Evolutionary conservation across 2,888 invertebrate species (phyloP).

Genomic region (Tyria jacobaeae): DNA sequence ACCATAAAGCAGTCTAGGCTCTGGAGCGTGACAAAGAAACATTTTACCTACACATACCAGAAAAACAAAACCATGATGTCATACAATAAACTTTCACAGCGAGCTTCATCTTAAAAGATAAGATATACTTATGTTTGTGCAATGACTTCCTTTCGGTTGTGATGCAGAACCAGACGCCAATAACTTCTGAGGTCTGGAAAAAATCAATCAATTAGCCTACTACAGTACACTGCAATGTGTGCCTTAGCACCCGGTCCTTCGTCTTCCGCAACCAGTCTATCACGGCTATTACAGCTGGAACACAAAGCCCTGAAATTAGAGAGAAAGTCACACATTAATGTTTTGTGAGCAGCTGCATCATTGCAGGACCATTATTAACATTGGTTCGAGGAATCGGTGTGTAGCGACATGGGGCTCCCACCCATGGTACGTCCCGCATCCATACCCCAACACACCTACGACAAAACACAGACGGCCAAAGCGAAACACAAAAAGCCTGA

Average conservation of each 20-base stretch:
- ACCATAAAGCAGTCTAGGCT: neutral
- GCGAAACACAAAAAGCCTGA: constrained; percentile 7
- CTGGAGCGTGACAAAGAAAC: too few relatives aligned
- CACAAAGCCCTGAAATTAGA: too few relatives aligned
- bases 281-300: too few relatives aligned
- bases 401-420: neutral
- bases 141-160: neutral
- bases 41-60: neutral
- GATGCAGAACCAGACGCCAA: too few relatives aligned
- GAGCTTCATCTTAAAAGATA: neutral
- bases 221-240: too few relatives aligned
- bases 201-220: too few relatives aligned
- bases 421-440: neutral
- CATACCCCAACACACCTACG: neutral
- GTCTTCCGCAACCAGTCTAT: too few relatives aligned
- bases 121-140: too few relatives aligned
- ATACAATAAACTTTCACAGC: neutral
- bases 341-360: constrained; percentile 1
- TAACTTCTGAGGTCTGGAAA: too few relatives aligned
- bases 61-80: too few relatives aligned
- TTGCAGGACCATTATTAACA: neutral
- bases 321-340: neutral
- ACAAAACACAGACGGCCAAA: neutral
- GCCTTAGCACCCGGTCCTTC: too few relatives aligned
- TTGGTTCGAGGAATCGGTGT: neutral